These are phyloP conservation scores for Strongylocentrotus purpuratus DNA, from an alignment of 35 echinoderm and acorn worm species.

Conservation along the genomic window DNA sequence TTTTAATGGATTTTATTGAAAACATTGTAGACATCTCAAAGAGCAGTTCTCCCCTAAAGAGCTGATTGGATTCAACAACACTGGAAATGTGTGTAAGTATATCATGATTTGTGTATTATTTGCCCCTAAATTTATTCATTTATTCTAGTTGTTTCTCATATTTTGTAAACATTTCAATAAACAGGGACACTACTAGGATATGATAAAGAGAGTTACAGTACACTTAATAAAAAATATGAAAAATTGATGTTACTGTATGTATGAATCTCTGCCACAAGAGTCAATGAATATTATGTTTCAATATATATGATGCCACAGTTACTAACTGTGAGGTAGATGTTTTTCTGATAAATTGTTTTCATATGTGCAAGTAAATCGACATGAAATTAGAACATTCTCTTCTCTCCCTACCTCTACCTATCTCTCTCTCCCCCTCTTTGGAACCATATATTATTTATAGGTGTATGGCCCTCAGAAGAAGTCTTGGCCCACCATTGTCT, in stretches of 20 bases:
- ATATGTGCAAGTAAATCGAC: too few species aligned
- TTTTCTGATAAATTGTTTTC: too few species aligned
- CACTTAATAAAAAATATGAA: too few species aligned
- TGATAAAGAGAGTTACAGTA: too few species aligned
- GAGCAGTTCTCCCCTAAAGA: constrained; percentile 65
- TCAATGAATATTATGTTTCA: not conserved
- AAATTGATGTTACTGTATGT: too few species aligned
- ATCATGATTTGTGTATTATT: not conserved
- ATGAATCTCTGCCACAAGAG: not conserved
- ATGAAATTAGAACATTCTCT: too few species aligned
- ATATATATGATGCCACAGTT: too few species aligned
- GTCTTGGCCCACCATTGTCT: constrained; percentile 85
- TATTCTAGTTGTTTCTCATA: too few species aligned
- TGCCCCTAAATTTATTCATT: too few species aligned
- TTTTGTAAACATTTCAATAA: too few species aligned
- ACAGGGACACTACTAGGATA: too few species aligned
- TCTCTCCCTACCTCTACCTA: not conserved
- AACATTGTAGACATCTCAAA: constrained; percentile 62
- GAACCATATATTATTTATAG: not conserved
- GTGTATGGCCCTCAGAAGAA: constrained; percentile 98
- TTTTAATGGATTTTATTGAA: not conserved
- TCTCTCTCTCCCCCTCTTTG: not conserved
- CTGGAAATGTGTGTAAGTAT: constrained; percentile 98
- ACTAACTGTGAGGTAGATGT: too few species aligned
- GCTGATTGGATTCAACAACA: constrained; percentile 95